phyloP scores from a whole-genome alignment of 1,140 invertebrate genomes.

The Caerostris extrusa region DNA sequence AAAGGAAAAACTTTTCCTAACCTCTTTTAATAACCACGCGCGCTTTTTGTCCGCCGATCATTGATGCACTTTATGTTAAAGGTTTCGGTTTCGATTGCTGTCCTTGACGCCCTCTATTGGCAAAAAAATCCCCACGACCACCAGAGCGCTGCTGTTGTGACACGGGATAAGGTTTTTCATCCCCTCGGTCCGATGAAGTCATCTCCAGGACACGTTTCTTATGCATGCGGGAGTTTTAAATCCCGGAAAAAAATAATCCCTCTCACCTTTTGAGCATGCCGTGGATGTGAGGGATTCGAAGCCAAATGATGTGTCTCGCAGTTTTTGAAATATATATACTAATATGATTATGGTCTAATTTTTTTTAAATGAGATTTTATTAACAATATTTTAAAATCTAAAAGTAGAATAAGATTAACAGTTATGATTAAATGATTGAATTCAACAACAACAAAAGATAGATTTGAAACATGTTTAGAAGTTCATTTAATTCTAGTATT shows the following conservation, averaged over 20 bases:
- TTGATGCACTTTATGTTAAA: slow-evolving; percentile 74
- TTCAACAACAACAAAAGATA: too few relatives aligned
- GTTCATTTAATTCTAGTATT: too few relatives aligned
- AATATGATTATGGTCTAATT: too few relatives aligned
- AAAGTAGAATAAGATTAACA: too few relatives aligned
- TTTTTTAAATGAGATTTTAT: too few relatives aligned
- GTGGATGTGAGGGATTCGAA: too few relatives aligned
- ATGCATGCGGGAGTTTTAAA: slow-evolving; percentile 41
- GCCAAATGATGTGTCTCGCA: too few relatives aligned
- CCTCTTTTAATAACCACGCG: slow-evolving; percentile 55
- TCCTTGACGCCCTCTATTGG: slow-evolving; percentile 68
- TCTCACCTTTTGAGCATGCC: too few relatives aligned
- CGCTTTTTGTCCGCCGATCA: slow-evolving; percentile 66
- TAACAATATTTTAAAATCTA: too few relatives aligned
- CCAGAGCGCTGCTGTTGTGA: slow-evolving; percentile 46
- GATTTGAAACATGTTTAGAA: too few relatives aligned
- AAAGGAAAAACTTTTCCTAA: slow-evolving; percentile 8
- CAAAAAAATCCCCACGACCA: slow-evolving; percentile 51
- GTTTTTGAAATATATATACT: too few relatives aligned
- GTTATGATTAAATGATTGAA: too few relatives aligned
- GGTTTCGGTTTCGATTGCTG: slow-evolving; percentile 75
- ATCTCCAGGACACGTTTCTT: not conserved
- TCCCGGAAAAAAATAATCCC: not conserved
- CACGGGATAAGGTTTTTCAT: slow-evolving; percentile 1
- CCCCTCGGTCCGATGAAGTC: not conserved